A percentile compares a stretch with the other conserved stretches of the same genome.
Conservation (phyloP, 2,113 vertebrate species). For the Gallinago undulata region DNA sequence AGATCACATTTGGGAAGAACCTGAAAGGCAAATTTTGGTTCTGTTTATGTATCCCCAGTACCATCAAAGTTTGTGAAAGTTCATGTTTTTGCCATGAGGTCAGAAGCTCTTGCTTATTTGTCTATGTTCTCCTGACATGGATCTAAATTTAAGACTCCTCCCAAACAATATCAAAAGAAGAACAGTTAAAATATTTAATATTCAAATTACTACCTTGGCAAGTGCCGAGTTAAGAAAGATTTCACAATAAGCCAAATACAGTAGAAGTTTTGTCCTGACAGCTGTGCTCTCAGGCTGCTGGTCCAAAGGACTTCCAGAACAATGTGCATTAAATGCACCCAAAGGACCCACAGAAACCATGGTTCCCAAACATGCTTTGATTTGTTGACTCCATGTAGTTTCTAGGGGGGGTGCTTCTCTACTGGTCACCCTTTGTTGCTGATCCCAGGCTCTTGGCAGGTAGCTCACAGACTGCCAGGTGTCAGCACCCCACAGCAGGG, state of each 20-base stretch:
- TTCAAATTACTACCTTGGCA: neutral
- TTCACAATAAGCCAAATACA: neutral
- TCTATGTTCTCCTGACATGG: fast-evolving
- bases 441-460: neutral
- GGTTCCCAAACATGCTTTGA: fast-evolving
- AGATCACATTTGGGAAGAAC: neutral
- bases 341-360: fast-evolving
- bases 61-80: neutral
- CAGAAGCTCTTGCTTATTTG: neutral
- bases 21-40: neutral
- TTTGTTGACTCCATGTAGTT: fast-evolving
- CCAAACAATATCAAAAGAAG: neutral
- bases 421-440: fast-evolving
- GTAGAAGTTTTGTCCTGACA: neutral
- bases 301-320: neutral
- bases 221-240: neutral
- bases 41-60: fast-evolving
- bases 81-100: neutral
- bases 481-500: neutral
- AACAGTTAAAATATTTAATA: neutral
- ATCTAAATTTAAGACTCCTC: neutral
- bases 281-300: neutral
- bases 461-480: neutral
- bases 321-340: neutral
- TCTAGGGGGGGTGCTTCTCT: neutral